Conservation (phyloP, 2,797 vertebrate species). For the Delichon dasypus region DNA sequence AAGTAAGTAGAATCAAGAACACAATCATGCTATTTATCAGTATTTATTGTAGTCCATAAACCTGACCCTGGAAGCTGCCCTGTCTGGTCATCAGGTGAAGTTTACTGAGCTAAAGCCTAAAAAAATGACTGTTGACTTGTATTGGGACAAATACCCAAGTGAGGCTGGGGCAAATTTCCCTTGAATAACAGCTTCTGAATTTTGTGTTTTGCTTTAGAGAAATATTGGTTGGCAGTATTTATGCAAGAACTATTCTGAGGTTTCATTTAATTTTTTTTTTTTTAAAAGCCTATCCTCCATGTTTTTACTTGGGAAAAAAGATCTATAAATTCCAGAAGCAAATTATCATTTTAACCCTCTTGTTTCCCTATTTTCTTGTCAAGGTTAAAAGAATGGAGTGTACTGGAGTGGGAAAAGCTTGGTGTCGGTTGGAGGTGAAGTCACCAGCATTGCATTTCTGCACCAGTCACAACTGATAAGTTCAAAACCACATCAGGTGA, state of each 20-base stretch:
- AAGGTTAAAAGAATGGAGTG: not conserved
- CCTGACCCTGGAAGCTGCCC: not conserved
- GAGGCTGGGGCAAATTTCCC: not conserved
- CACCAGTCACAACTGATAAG: conserved; percentile 8
- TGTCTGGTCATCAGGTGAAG: not conserved
- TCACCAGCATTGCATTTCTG: not conserved
- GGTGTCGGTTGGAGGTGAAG: not conserved
- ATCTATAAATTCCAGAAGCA: not conserved
- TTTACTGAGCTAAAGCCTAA: not conserved
- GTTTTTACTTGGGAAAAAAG: not conserved
- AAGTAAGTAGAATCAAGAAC: not conserved
- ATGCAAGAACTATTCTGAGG: not conserved
- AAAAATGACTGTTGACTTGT: not conserved
- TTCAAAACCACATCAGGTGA: not conserved
- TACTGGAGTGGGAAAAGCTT: not conserved
- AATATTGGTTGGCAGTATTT: not conserved
- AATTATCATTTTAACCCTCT: not conserved
- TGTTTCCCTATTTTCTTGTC: not conserved
- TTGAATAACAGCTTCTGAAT: not conserved
- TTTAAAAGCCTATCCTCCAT: fast-evolving
- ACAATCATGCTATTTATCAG: not conserved
- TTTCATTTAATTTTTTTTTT: not conserved
- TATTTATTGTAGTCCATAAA: not conserved
- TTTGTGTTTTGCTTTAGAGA: not conserved
- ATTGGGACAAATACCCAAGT: not conserved